Percentiles rank a stretch among this genome's conserved stretches.
These are phyloP conservation scores for Genyomyrus donnyi DNA, from an alignment of 2,113 vertebrate species.

Conservation along the genomic window DNA sequence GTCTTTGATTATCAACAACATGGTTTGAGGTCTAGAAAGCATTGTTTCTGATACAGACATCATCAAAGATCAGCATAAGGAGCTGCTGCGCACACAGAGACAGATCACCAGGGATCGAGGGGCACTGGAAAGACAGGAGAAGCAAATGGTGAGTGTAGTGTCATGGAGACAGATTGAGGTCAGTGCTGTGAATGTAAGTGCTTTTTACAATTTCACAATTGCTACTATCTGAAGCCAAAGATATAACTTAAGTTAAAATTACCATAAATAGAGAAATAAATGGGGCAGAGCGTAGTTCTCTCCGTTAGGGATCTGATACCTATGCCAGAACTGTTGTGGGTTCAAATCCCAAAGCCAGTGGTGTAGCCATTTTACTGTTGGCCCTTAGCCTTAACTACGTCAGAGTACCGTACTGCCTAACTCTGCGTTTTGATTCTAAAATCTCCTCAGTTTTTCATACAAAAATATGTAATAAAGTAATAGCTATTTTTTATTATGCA, in stretches of 20 bases:
- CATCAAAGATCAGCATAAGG: conserved; percentile 82
- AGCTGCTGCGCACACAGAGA: conserved; percentile 77
- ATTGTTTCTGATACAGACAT: conserved; percentile 63
- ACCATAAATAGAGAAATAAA: not conserved
- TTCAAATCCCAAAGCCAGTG: not conserved
- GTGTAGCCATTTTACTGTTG: not conserved
- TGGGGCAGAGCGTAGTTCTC: not conserved
- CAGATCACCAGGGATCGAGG: conserved; percentile 76
- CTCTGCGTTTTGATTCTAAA: no score
- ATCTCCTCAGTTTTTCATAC: no score
- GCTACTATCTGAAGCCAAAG: not conserved
- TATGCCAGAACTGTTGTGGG: not conserved
- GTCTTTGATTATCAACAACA: not conserved
- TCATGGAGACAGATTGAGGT: not conserved
- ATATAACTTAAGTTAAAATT: no score
- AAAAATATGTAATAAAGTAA: not conserved
- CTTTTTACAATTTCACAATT: not conserved
- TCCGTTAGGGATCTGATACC: not conserved
- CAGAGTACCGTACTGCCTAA: not conserved
- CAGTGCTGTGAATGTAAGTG: not conserved
- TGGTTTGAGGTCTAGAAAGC: not conserved
- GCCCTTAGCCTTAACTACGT: not conserved
- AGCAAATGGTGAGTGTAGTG: conserved; percentile 72
- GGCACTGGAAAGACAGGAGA: conserved; percentile 79
- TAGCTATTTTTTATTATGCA: not conserved